Evolutionary conservation across 2,113 vertebrate species (phyloP).

Genomic region (Carettochelys insculpta): DNA sequence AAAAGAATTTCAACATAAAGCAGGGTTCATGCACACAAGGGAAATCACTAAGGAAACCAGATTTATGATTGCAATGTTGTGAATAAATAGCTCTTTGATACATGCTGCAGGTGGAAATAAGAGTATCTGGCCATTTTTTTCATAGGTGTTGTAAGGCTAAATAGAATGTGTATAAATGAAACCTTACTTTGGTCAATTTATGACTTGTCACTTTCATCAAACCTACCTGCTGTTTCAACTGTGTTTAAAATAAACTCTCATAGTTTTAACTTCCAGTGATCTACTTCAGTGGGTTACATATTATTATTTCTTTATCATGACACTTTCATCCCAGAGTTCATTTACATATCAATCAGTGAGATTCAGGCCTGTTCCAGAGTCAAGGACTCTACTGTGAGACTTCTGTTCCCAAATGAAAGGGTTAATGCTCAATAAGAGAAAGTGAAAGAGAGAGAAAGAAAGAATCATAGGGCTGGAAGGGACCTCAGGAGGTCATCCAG

Average conservation of each 20-base stretch:
- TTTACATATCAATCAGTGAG: conserved; percentile 14
- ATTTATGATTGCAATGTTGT: conserved; percentile 42
- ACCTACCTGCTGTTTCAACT: neutral
- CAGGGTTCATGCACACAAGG: neutral
- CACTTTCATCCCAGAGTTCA: neutral
- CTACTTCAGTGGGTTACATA: neutral
- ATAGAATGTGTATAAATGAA: neutral
- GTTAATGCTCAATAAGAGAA: conserved; percentile 18
- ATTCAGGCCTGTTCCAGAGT: conserved; percentile 14
- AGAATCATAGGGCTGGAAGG: too few relatives aligned
- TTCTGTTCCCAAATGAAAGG: neutral
- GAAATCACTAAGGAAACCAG: conserved; percentile 50
- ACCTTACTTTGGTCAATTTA: neutral
- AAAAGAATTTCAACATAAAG: conserved; percentile 57
- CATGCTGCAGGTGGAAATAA: neutral
- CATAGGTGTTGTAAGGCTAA: neutral
- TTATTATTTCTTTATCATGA: conserved; percentile 1
- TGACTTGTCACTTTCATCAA: neutral
- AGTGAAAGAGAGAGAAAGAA: too few relatives aligned
- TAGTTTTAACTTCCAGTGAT: neutral
- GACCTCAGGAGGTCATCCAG: too few relatives aligned
- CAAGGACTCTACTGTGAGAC: conserved; percentile 1
- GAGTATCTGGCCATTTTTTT: conserved; percentile 3
- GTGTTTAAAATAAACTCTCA: neutral
- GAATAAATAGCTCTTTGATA: conserved; percentile 26